Percentiles rank a stretch among this genome's conserved stretches.
Evolutionary conservation across 2,113 vertebrate species (phyloP).

Genomic region (Pardalotus punctatus): DNA sequence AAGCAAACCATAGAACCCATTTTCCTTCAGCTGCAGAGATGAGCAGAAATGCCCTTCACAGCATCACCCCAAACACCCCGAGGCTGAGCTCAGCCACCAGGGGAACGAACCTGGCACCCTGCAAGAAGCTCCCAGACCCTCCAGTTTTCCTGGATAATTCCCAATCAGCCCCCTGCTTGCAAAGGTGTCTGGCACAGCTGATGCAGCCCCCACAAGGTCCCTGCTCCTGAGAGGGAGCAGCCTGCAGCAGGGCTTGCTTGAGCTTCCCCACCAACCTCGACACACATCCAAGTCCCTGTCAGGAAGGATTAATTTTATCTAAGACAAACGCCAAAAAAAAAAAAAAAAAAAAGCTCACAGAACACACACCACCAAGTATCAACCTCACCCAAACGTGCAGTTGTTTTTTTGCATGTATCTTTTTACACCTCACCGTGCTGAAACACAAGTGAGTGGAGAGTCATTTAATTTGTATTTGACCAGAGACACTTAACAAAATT

Average conservation of each 20-base stretch:
- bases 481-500: not conserved
- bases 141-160: not conserved
- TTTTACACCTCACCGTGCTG: not conserved
- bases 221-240: not conserved
- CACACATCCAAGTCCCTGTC: not conserved
- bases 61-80: not conserved
- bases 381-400: not conserved
- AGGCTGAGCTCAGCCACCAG: not conserved
- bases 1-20: too few species aligned
- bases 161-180: rapidly evolving
- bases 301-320: not conserved
- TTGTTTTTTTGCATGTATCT: not conserved
- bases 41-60: not conserved
- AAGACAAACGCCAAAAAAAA: not conserved
- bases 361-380: not conserved
- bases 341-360: not conserved
- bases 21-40: not conserved
- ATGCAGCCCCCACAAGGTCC: rapidly evolving
- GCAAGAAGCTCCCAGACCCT: not conserved
- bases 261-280: not conserved
- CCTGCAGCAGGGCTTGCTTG: not conserved
- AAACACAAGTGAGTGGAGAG: not conserved
- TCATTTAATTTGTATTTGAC: not conserved
- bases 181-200: not conserved
- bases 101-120: not conserved